Conservation (phyloP, 1,140 invertebrate species). For the Spodoptera frugiperda region DNA sequence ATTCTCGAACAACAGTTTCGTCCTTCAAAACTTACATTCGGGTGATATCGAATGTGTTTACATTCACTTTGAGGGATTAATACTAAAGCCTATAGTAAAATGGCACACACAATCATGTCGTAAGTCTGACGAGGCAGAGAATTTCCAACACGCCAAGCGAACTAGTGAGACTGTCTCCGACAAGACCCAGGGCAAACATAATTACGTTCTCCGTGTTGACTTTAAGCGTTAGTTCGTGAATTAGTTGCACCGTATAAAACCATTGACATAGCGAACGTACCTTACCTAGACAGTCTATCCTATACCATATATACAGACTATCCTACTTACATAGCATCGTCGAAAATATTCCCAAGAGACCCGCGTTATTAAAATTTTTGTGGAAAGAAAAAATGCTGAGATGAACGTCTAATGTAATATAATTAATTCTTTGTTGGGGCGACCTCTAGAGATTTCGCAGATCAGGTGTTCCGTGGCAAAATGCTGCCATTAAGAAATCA, state of each 20-base stretch:
- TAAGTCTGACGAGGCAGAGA: conserved; percentile 11
- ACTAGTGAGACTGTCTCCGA: conserved; percentile 48
- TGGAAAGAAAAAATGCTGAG: background rate
- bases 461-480: conserved; percentile 13
- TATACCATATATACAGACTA: no score
- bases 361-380: conserved; percentile 17
- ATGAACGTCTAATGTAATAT: background rate
- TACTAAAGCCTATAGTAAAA: background rate
- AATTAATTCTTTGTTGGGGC: conserved; percentile 5
- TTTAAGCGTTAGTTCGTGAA: conserved; percentile 37
- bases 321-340: background rate
- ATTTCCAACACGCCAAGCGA: conserved; percentile 30
- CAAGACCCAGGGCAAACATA: conserved; percentile 56
- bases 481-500: background rate
- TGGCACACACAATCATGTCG: conserved; percentile 4
- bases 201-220: conserved; percentile 56
- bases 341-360: background rate
- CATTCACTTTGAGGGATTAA: background rate
- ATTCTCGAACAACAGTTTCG: background rate
- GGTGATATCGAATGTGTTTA: no score
- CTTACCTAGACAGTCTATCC: no score
- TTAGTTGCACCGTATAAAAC: background rate
- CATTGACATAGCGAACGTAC: background rate
- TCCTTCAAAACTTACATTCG: background rate
- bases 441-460: conserved; percentile 1